phyloP scores from a whole-genome alignment of 2,888 invertebrate genomes.

The Trichogramma evanescens region DNA sequence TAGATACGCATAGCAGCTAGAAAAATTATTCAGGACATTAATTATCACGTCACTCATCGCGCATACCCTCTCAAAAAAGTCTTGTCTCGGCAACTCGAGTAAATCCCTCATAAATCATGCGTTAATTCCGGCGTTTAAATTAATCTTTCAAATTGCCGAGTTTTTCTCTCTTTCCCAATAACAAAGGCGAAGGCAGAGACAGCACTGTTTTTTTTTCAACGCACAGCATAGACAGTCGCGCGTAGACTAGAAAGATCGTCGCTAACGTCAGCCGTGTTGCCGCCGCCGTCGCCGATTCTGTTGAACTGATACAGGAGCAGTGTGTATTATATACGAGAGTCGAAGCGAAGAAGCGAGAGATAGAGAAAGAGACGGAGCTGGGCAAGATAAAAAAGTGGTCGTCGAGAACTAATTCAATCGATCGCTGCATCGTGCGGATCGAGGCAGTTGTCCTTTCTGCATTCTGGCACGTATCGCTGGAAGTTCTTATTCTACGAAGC shows the following conservation, averaged over 20 bases:
- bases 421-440: neutral
- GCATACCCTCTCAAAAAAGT: neutral
- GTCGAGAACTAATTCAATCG: conserved; percentile 18
- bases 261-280: neutral
- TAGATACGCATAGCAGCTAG: too few relatives aligned
- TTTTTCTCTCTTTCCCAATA: conserved; percentile 16
- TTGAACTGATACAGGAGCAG: conserved; percentile 3
- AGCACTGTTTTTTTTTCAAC: neutral
- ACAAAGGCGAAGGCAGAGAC: conserved; percentile 8
- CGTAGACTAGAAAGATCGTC: conserved; percentile 4
- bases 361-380: too few relatives aligned
- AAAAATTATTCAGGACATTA: conserved; percentile 13
- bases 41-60: conserved; percentile 4
- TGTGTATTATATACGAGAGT: neutral
- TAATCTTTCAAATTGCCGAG: conserved; percentile 19
- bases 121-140: conserved; percentile 23
- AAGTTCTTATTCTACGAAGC: too few relatives aligned
- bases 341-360: neutral
- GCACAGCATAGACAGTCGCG: neutral
- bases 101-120: conserved; percentile 20
- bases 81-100: neutral
- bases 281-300: neutral
- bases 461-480: too few relatives aligned
- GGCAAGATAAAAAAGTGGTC: conserved; percentile 6
- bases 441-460: too few relatives aligned